These are phyloP conservation scores for Zele albiditarsus DNA, from an alignment of 2,888 invertebrate genomes.

Conservation along the genomic window DNA sequence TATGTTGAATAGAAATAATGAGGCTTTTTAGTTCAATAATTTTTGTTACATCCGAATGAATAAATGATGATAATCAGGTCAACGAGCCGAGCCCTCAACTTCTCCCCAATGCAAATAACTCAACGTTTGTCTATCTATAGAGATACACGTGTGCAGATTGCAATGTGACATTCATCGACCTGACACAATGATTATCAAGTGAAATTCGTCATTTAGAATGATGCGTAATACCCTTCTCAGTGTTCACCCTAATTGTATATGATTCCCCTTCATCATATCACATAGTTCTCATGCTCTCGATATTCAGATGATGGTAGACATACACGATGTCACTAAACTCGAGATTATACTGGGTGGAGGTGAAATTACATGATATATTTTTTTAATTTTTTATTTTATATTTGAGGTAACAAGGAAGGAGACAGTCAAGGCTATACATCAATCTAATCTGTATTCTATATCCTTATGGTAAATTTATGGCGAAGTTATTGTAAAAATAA, in stretches of 20 bases:
- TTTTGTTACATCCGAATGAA: constrained; percentile 22
- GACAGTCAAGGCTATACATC: neutral
- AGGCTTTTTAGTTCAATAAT: neutral
- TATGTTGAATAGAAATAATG: neutral
- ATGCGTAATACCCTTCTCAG: constrained; percentile 21
- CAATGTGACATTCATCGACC: constrained; percentile 44
- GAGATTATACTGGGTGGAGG: neutral
- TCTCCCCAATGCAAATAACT: constrained; percentile 13
- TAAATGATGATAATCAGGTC: constrained; percentile 27
- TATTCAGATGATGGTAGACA: neutral
- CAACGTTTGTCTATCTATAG: constrained; percentile 20
- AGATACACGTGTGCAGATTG: constrained; percentile 35
- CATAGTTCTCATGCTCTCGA: neutral
- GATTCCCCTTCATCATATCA: constrained; percentile 25
- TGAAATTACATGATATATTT: neutral
- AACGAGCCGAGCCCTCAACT: constrained; percentile 28
- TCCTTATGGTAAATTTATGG: neutral
- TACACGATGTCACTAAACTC: neutral
- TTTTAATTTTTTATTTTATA: neutral
- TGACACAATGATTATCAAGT: constrained; percentile 40
- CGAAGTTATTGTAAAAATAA: neutral
- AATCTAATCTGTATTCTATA: neutral
- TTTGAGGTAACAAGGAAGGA: neutral
- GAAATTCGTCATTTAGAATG: constrained; percentile 36
- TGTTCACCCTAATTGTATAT: constrained; percentile 25